Base-by-base conservation (phyloP, 2,888 invertebrate genomes). In the Standfussiana lucernea region DNA sequence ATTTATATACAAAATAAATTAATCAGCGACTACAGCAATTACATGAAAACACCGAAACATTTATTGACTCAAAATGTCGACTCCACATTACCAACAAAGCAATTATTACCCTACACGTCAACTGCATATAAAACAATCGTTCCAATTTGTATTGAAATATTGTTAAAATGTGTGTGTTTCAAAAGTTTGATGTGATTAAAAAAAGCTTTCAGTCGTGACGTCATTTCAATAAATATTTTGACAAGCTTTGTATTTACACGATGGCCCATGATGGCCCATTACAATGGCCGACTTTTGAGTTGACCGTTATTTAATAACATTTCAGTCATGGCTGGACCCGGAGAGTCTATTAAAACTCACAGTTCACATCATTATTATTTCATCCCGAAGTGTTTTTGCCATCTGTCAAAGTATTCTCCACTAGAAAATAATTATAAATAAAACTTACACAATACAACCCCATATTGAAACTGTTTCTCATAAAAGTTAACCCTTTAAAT, bases 401-500 rank as follows among this genome's bases (percentile, higher is more conserved):
- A 81, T 81, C 72, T 83, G 84, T 69, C 69, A 77, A 61, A 65
- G 50, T 65, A 45, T 32, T 59, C 56, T 71, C 11, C 21, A 67
- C 53, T 70, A 70, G 7, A 69, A 56, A 84, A 70, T 68, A n/a
- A 73, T 32, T 62, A 72, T 47, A 24, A 72, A 72, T 56, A 37
- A 71, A 83, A 65, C 50, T 37, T 42, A 42, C 15, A 82, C 69
- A 85, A 82, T 64, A 71, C 83, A 67, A 83, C 72, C 72, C 77
- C 37, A 72, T 61, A 32, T 37, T 47, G 53, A 67, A 70, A 66
- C 24, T 32, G 69, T 62, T 72, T 65, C 40, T 59, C 35, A 53
- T 79, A 75, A 69, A 79, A 72, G 35, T 37, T 56, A 86, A 86
- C 79, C 86, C 84, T 18, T 83, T 74, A 37, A 59, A 69, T 72